Evolutionary conservation across 2,888 invertebrate species (phyloP).

Genomic region (Pollenia amentaria): DNA sequence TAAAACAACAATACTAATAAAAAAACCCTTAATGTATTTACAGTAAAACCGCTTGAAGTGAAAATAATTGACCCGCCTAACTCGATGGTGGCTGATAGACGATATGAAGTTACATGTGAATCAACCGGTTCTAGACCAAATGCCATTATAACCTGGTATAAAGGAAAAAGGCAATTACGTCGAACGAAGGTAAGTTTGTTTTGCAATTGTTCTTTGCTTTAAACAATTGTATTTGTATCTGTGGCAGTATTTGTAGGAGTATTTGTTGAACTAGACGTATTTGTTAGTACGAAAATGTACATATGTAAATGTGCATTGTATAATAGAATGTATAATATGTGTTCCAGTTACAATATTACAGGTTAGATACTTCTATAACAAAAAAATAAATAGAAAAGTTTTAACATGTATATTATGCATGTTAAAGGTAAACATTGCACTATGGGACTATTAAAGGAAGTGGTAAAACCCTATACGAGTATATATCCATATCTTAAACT

Average conservation of each 20-base stretch:
- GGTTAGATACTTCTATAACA: not conserved
- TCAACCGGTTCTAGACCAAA: constrained; percentile 94
- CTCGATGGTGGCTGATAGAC: constrained; percentile 92
- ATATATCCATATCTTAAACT: no score
- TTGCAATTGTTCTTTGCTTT: constrained; percentile 18
- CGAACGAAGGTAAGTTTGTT: constrained; percentile 89
- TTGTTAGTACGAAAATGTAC: constrained; percentile 10
- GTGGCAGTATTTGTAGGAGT: constrained; percentile 9
- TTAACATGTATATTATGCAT: constrained; percentile 15
- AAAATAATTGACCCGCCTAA: constrained; percentile 89
- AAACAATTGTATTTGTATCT: constrained; percentile 28
- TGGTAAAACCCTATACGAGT: no score
- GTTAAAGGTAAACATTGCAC: constrained; percentile 12
- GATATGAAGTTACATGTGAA: constrained; percentile 93
- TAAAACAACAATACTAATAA: not conserved
- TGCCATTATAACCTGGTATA: constrained; percentile 95
- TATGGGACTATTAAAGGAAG: not conserved
- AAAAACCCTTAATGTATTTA: constrained; percentile 69
- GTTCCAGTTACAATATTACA: constrained; percentile 36
- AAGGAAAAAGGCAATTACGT: constrained; percentile 92
- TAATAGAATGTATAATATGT: not conserved
- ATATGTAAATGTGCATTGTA: not conserved
- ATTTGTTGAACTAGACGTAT: constrained; percentile 8
- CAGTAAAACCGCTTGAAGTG: constrained; percentile 93
- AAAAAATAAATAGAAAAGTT: constrained; percentile 15